These are phyloP conservation scores for Temnopleurus reevesii DNA, from an alignment of 53 echinoderm and acorn worm species.

Conservation along the genomic window DNA sequence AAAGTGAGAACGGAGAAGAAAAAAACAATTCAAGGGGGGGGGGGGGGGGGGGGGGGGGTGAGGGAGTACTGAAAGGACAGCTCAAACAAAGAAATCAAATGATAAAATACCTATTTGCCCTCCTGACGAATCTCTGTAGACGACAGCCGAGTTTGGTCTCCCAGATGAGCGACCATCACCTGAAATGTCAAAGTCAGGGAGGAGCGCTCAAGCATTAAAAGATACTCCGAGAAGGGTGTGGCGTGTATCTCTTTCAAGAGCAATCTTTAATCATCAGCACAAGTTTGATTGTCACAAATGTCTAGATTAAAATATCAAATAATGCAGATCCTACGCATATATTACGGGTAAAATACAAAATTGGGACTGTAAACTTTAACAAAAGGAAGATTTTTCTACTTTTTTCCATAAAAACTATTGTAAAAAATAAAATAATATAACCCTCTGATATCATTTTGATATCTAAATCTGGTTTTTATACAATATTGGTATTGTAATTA, in stretches of 20 bases:
- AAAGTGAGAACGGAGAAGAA: background rate
- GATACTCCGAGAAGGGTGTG: background rate
- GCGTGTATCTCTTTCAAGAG: background rate
- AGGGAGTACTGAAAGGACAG: background rate
- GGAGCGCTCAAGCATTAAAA: slow-evolving; percentile 48
- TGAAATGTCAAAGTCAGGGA: slow-evolving; percentile 36
- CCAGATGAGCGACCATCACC: slow-evolving; percentile 46
- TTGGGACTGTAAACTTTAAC: no score
- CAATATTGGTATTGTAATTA: no score
- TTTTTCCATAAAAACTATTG: no score
- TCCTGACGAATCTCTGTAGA: slow-evolving; percentile 77
- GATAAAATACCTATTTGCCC: slow-evolving; percentile 81
- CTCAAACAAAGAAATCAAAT: background rate
- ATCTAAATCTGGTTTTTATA: no score
- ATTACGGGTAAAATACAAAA: no score
- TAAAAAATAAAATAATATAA: no score
- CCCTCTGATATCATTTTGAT: no score
- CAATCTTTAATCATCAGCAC: background rate
- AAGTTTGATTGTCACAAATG: background rate
- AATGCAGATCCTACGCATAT: no score
- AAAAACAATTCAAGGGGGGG: background rate
- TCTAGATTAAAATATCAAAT: no score
- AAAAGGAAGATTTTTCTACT: no score
- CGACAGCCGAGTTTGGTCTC: slow-evolving; percentile 72
- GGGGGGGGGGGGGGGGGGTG: no score